phyloP scores from a whole-genome alignment of 2,113 vertebrate genomes.

The Electrona antarctica region DNA sequence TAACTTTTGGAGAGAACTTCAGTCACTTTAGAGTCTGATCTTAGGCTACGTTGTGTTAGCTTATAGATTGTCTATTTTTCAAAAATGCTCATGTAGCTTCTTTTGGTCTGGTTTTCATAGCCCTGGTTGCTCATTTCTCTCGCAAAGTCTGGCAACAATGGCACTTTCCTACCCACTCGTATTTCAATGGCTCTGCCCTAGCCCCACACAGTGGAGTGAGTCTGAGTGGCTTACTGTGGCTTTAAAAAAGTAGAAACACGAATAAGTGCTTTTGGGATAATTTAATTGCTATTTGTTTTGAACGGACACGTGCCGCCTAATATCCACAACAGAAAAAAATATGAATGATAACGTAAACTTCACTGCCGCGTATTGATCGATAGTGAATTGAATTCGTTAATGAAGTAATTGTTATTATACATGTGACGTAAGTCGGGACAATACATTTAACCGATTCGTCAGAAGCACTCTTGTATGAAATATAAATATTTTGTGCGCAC shows the following conservation, averaged over 20 bases:
- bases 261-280: not conserved
- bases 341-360: constrained; percentile 23
- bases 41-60: too few species aligned
- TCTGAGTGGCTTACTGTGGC: constrained; percentile 37
- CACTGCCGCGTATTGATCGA: constrained; percentile 38
- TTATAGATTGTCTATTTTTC: too few species aligned
- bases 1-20: too few species aligned
- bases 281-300: not conserved
- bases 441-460: constrained; percentile 47
- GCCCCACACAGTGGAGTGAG: constrained; percentile 61
- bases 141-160: too few species aligned
- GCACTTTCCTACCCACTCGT: constrained; percentile 26
- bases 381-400: constrained; percentile 38
- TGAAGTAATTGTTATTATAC: constrained; percentile 64
- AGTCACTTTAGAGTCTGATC: too few species aligned
- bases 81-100: too few species aligned
- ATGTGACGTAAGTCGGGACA: constrained; percentile 44
- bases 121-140: too few species aligned
- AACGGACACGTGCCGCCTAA: not conserved
- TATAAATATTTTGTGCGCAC: not conserved
- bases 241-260: constrained; percentile 30
- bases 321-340: not conserved
- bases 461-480: not conserved
- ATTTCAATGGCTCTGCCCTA: too few species aligned
- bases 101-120: too few species aligned